Evolutionary conservation across 2,888 invertebrate species (phyloP).

Genomic region (Muschampia plurimacula): DNA sequence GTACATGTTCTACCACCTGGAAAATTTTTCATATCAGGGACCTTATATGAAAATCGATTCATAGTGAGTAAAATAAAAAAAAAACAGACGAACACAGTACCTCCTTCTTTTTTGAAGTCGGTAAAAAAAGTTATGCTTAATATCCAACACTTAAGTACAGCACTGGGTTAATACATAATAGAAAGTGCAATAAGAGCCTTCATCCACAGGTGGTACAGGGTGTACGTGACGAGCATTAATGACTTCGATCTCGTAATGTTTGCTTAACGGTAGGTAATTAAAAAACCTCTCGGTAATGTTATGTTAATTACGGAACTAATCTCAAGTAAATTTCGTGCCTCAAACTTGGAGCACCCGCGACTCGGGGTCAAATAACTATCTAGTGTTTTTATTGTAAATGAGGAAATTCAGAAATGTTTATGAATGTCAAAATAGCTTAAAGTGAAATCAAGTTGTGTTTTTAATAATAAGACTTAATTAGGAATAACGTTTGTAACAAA

Average conservation of each 20-base stretch:
- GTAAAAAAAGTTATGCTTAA: too few species aligned
- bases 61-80: too few species aligned
- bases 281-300: constrained; percentile 29
- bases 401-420: background rate
- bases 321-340: constrained; percentile 15
- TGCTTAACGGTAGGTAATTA: constrained; percentile 35
- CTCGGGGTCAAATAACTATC: background rate
- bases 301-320: constrained; percentile 29
- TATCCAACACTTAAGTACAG: too few species aligned
- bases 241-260: constrained; percentile 21
- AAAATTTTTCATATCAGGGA: too few species aligned
- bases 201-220: background rate
- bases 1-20: too few species aligned
- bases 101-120: too few species aligned
- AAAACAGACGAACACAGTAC: too few species aligned
- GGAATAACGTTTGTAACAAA: background rate
- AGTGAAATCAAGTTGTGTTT: background rate
- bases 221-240: constrained; percentile 27
- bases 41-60: too few species aligned
- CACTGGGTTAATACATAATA: background rate
- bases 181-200: background rate
- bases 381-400: constrained; percentile 1
- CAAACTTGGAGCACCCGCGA: constrained; percentile 10
- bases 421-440: background rate
- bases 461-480: background rate